A percentile compares a stretch with the other conserved stretches of the same genome.
These are phyloP conservation scores for Burhinus oedicnemus DNA, from an alignment of 2,113 vertebrate species.

Conservation along the genomic window DNA sequence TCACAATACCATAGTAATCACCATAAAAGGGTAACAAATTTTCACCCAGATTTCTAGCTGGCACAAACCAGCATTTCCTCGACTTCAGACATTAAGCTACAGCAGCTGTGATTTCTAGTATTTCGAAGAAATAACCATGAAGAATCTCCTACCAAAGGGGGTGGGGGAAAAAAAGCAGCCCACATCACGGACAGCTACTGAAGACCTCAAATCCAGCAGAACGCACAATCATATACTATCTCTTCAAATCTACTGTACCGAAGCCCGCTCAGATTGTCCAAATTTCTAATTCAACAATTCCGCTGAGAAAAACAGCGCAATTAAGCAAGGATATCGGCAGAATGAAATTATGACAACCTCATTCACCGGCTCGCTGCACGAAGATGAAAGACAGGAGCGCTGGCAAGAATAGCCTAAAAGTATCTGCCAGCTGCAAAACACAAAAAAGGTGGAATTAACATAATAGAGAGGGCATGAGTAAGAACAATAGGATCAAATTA, in stretches of 20 bases:
- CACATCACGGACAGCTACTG: background rate
- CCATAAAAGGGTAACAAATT: background rate
- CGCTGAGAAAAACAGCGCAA: background rate
- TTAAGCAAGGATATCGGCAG: background rate
- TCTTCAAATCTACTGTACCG: background rate
- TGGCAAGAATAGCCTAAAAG: background rate
- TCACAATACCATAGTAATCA: background rate
- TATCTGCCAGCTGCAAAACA: conserved; percentile 11
- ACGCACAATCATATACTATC: background rate
- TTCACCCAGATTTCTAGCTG: background rate
- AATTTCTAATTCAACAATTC: background rate
- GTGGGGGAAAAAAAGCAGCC: background rate
- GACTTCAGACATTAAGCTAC: background rate
- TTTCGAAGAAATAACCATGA: background rate
- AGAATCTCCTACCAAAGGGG: background rate
- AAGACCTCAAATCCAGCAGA: background rate
- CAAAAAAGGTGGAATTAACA: background rate
- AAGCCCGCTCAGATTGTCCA: background rate
- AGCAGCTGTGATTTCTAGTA: background rate
- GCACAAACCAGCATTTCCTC: background rate
- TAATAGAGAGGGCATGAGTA: background rate
- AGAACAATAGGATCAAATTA: background rate
- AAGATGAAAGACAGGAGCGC: background rate
- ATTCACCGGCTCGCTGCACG: background rate
- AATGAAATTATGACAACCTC: background rate